Evolutionary conservation across 2,797 vertebrate genomes (phyloP), one percentile per base, ranked within the genome.

Genomic region (Ceryle rudis): DNA sequence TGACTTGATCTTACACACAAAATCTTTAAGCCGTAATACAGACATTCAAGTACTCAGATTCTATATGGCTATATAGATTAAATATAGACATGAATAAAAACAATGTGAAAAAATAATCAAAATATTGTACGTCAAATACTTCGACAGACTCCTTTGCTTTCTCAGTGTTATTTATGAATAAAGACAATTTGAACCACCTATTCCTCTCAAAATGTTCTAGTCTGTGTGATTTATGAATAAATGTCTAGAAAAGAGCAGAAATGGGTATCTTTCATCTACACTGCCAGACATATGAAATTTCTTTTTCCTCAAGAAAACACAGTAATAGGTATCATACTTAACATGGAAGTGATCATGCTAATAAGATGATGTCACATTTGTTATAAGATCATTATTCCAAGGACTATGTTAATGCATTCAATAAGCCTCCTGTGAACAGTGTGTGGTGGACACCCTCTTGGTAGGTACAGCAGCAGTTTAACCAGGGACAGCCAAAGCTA

Each of bases 391-490:
- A 86, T 93, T 95, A 96, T 93, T 89, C 81, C 62, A 93, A 93
- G 60, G 46, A 85, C 86, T 85, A 86, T 93, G 78, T 82, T 96
- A 95, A 96, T 96, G n/a, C 64, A 95, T 92, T 93, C 86, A 86
- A 25, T 23, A 41, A 89, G 16, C 67, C 47, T 89, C 22, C 81
- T 77, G 60, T 67, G 81, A 97, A 85, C 93, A 93, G 86, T 96
- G 88, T 95, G 86, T 70, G 90, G 83, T 72, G 62, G 92, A 29
- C 5, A 16, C 81, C 89, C 92, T 94, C 47, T 84, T 86, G 80
- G 70, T 44, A 81, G 75, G 66, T 88, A 37, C 80, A 84, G 70
- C 62, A 74, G 49, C 1, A 3, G 41, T 51, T 86, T 41, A 62
- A 88, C 22, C 46, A 72, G n/a, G 49, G 28, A 46, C 54, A 54